Percentiles rank a stretch among this genome's conserved stretches.
Evolutionary conservation across 2,113 vertebrate genomes (phyloP).

Genomic region (Odobenus rosmarus): DNA sequence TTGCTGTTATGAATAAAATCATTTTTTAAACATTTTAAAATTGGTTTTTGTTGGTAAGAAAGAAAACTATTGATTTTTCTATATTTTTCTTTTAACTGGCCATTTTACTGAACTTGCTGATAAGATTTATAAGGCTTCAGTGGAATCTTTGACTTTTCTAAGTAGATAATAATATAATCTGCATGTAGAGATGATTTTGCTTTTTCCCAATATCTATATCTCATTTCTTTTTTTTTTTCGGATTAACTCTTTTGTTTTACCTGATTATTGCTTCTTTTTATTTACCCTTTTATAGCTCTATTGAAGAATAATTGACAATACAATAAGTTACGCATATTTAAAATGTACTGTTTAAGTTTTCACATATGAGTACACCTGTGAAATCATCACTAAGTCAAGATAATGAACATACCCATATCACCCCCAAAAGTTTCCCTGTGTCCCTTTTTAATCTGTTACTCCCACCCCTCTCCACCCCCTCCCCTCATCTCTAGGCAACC

Average conservation of each 20-base stretch:
- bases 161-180: neutral
- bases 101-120: constrained; percentile 1
- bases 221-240: neutral
- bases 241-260: neutral
- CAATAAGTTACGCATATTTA: neutral
- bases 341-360: neutral
- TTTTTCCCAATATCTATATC: neutral
- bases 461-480: neutral
- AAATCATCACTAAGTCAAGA: neutral
- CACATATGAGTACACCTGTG: neutral
- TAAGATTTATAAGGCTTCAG: neutral
- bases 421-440: neutral
- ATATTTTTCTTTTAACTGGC: constrained; percentile 39
- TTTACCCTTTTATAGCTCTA: constrained; percentile 11
- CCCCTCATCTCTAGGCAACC: neutral
- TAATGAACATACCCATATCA: neutral
- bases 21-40: constrained; percentile 9
- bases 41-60: neutral
- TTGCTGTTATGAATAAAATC: neutral
- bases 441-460: neutral
- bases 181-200: neutral
- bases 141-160: neutral
- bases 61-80: constrained; percentile 39
- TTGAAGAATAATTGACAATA: neutral
- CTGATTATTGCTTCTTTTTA: neutral